Evolutionary conservation across 2,888 invertebrate genomes (phyloP).

Genomic region (Pachydiplax longipennis): DNA sequence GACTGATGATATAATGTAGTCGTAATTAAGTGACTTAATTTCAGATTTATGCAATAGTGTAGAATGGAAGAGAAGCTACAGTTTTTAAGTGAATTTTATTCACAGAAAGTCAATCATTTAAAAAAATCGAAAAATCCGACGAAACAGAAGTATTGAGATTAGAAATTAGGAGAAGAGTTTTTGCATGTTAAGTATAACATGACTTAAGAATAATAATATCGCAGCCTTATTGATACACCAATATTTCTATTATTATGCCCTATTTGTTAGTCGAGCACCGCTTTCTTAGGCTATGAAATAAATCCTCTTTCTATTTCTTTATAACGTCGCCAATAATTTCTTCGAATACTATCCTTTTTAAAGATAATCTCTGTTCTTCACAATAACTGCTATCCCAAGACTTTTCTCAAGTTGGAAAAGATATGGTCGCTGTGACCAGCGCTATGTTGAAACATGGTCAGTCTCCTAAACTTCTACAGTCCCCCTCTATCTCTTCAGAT

Average conservation of each 20-base stretch:
- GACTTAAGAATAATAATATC: slow-evolving; percentile 34
- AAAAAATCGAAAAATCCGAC: neutral
- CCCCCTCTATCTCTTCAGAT: neutral
- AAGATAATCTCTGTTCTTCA: neutral
- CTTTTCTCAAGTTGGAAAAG: neutral
- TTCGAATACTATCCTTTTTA: neutral
- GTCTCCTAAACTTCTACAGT: slow-evolving; percentile 24
- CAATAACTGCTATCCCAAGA: neutral
- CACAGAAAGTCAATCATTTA: neutral
- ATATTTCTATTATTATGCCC: slow-evolving; percentile 36
- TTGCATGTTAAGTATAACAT: slow-evolving; percentile 39
- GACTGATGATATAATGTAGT: neutral
- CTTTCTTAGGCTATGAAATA: slow-evolving; percentile 18
- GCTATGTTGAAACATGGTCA: neutral
- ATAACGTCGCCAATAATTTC: neutral
- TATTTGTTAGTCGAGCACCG: slow-evolving; percentile 26
- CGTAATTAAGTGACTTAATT: neutral
- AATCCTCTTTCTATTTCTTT: slow-evolving; percentile 25
- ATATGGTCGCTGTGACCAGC: neutral
- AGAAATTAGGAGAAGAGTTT: slow-evolving; percentile 17
- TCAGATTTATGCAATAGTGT: neutral
- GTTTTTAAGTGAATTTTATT: slow-evolving; percentile 20
- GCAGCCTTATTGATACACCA: slow-evolving; percentile 43
- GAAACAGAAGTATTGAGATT: neutral
- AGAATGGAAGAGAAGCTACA: neutral